Conservation (phyloP, 92 coral and sea anemone species). For the Phymanthus crucifer region DNA sequence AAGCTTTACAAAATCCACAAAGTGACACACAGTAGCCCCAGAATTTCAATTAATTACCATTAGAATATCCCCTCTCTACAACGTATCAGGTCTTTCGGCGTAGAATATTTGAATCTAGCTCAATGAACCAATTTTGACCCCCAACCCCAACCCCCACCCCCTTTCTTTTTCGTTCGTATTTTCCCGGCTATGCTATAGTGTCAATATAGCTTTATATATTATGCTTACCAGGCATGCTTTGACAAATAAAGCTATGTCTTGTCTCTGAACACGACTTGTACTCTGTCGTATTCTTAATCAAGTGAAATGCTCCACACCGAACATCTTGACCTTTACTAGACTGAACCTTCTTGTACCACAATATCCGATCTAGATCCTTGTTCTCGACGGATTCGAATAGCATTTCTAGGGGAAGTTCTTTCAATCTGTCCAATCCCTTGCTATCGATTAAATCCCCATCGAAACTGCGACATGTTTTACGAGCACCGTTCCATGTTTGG, state of each 20-base stretch:
- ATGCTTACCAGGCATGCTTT: not conserved
- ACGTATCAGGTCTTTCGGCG: no score
- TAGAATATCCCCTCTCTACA: no score
- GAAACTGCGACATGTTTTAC: slow-evolving; percentile 36
- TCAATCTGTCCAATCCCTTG: not conserved
- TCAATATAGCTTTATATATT: no score
- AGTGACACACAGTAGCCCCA: no score
- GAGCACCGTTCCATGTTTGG: slow-evolving; percentile 50
- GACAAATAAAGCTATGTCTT: not conserved
- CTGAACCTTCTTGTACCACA: not conserved
- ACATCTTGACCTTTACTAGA: not conserved
- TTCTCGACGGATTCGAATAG: not conserved
- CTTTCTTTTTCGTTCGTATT: no score
- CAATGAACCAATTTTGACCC: no score
- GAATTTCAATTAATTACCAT: no score
- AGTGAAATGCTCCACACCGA: not conserved
- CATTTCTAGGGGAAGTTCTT: not conserved
- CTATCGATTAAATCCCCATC: slow-evolving; percentile 30
- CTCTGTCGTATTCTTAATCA: not conserved
- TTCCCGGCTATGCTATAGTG: no score
- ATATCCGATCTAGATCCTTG: not conserved
- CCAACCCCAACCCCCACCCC: no score
- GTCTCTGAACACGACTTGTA: not conserved
- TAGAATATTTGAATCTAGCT: no score
- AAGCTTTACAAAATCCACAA: not conserved